A percentile compares a stretch with the other conserved stretches of the same genome.
Conservation (phyloP, 2,113 vertebrate genomes). For the Periophthalmodon schlosseri region DNA sequence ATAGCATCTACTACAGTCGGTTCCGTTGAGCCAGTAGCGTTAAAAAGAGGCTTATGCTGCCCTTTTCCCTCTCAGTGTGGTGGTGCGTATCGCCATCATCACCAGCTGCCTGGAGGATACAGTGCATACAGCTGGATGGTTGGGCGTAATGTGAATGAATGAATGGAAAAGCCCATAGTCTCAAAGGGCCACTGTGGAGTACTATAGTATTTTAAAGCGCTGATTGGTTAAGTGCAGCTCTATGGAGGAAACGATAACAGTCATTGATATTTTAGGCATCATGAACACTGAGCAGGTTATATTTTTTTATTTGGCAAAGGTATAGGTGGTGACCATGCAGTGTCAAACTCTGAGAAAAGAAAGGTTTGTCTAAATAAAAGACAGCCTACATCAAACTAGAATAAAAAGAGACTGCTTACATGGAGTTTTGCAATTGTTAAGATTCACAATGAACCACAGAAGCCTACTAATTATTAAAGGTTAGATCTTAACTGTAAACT, state of each 20-base stretch:
- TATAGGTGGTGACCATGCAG: too few relatives aligned
- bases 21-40: conserved; percentile 1
- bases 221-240: conserved; percentile 35
- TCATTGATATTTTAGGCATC: conserved; percentile 39
- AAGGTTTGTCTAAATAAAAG: too few relatives aligned
- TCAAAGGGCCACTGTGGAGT: conserved; percentile 3
- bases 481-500: not conserved
- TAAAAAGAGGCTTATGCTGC: conserved; percentile 17
- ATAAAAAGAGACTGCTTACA: not conserved
- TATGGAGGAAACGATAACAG: conserved; percentile 15
- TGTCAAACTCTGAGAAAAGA: too few relatives aligned
- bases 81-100: conserved; percentile 34
- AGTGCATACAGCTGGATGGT: conserved; percentile 52
- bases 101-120: conserved; percentile 32
- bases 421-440: too few relatives aligned
- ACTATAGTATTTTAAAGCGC: conserved; percentile 45
- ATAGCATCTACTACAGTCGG: conserved; percentile 15
- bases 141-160: conserved; percentile 6
- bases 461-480: not conserved
- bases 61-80: conserved; percentile 8
- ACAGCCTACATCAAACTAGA: not conserved
- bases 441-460: not conserved
- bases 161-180: conserved; percentile 21
- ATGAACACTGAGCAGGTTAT: conserved; percentile 3
- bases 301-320: conserved; percentile 19